Conservation (phyloP, 2,797 vertebrate species). For the Hapalemur alaotrensis region DNA sequence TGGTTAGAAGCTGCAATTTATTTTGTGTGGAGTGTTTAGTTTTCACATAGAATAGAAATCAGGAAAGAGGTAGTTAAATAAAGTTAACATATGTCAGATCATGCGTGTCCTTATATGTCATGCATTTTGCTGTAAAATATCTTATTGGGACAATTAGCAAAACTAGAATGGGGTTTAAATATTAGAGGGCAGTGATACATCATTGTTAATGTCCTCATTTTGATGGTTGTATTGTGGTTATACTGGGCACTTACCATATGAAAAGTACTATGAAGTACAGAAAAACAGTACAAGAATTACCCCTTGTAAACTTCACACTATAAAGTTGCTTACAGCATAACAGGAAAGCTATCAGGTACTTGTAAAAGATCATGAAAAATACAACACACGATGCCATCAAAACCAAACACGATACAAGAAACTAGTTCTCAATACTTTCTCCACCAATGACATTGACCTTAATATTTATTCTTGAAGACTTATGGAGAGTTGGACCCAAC, state of each 20-base stretch:
- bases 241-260: not conserved
- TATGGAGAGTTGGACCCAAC: not conserved
- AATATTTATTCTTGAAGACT: not conserved
- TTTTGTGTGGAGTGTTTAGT: constrained; percentile 58
- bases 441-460: not conserved
- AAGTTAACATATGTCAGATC: not conserved
- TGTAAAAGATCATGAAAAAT: not conserved
- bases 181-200: not conserved
- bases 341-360: not conserved
- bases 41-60: constrained; percentile 33
- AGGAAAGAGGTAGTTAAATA: not conserved
- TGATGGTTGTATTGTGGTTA: not conserved
- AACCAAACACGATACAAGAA: not conserved
- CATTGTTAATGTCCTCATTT: not conserved
- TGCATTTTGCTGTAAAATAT: not conserved
- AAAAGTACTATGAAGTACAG: not conserved
- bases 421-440: not conserved
- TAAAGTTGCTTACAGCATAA: not conserved
- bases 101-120: not conserved
- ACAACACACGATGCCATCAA: not conserved
- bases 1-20: constrained; percentile 40
- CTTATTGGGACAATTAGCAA: not conserved
- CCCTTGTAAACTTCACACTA: not conserved
- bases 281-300: not conserved
- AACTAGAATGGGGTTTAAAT: constrained; percentile 12